Evolutionary conservation across 2,797 vertebrate genomes (phyloP), one percentile per base, ranked within the genome.

Genomic region (Pipistrellus pipistrellus): DNA sequence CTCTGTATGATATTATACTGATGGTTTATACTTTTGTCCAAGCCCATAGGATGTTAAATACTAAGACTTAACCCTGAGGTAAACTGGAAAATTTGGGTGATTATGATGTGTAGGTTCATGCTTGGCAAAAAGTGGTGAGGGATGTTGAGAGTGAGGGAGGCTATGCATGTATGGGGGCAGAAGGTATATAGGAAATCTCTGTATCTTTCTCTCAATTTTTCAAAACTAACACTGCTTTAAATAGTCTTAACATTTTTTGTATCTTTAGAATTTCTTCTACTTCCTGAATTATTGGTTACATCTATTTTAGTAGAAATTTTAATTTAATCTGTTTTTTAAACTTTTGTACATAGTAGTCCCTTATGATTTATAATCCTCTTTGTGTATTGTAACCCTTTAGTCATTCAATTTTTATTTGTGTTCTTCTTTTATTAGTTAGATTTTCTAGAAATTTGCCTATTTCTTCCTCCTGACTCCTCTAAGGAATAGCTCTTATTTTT

Each of bases 361-460:
- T 46, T 77, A 59, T 14, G 13, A 84, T 38, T 90, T 89, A 90
- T 64, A 85, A 53, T 87, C 83, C 44, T 87, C 7, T 85, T 3
- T 77, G 0, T 92, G 68, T 62, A 53, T 4, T 59, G 3, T 68
- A 77, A 18, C 11, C 20, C 38, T 72, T 72, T 51, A 77, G 84
- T 57, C 88, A 84, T 95, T 69, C 94, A 78, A 91, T 88, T 87
- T 89, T 88, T 55, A 89, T 77, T 77, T 90, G 5, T 89, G 32
- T 25, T 90, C 13, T 69, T 93, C 9, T 92, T 94, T 86, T 75
- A 84, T 96, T 90, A 81, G 66, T 86, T 84, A 86, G 13, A 64
- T 48, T 76, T 76, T 92, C 64, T 48, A 90, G 59, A 95, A 27
- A 88, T 76, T 86, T 93, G 17, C 3, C 41, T 85, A 38, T 82